Base-by-base conservation (phyloP, 2,113 vertebrate genomes). In the Ictalurus punctatus region DNA sequence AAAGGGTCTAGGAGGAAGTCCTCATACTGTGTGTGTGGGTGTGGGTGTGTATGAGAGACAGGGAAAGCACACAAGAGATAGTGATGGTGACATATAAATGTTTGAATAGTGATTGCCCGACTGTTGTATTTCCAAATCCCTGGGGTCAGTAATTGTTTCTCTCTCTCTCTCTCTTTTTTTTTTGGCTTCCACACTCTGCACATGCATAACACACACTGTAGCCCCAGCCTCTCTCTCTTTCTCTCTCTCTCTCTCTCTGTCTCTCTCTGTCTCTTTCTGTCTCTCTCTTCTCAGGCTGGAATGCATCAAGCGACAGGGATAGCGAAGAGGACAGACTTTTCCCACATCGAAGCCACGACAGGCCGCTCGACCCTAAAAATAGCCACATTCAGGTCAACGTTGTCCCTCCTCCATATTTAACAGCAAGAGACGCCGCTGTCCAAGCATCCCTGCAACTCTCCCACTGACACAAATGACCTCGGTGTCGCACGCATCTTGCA, bases 281-380 rank as follows among this genome's bases (percentile, higher is more conserved):
- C 59, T 61, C 80, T 37, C 30, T 30, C 81, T 89, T 94, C 96
- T 96, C 96, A 96, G 95, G 95, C 96, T 97, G 96, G 97, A 96
- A 97, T 95, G 96, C 95, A 96, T 98, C 97, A 97, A 96, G 96
- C 96, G 95, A 89, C 96, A 94, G 96, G 94, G 95, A 95, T 93
- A 96, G 96, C 95, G 95, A 97, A 97, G 96, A 97, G 96, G 97
- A 97, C 97, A 97, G 95, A 94, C 96, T 97, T 97, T 98, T 98
- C 97, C 97, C 97, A 98, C 97, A 97, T 98, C 96, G 95, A 95
- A 92, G 96, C 96, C 96, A 96, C 95, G 71, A 96, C 95, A 95
- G 95, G 95, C 95, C 95, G 95, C 96, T 94, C 94, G 93, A 93
- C 92, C 86, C 96, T 96, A 97, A 97, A 97, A 96, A 96, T 96